A percentile compares a stretch with the other conserved stretches of the same genome.
Conservation (phyloP, 2,888 invertebrate species). For the Eucera pruinosa region DNA sequence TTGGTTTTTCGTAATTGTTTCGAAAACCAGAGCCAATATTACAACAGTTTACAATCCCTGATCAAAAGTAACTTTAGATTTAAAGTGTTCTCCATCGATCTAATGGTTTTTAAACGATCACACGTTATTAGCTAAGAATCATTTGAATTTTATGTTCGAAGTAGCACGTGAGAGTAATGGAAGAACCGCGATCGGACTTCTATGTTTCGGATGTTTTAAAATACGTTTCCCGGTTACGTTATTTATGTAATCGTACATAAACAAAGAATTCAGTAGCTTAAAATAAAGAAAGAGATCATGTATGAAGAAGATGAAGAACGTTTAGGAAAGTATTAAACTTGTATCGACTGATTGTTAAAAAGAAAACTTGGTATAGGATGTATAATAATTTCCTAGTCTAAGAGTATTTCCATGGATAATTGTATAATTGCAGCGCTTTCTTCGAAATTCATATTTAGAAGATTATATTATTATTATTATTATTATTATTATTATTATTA, state of each 20-base stretch:
- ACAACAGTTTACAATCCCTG: too few species aligned
- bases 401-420: slow-evolving; percentile 51
- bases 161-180: too few species aligned
- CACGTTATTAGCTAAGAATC: slow-evolving; percentile 8
- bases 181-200: slow-evolving; percentile 2
- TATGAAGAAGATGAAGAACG: not conserved
- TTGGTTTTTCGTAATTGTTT: too few species aligned
- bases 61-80: slow-evolving; percentile 8
- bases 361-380: slow-evolving; percentile 44
- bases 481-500: too few species aligned
- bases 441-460: slow-evolving; percentile 36
- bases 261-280: slow-evolving; percentile 20
- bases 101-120: slow-evolving; percentile 25
- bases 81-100: slow-evolving; percentile 2
- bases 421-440: slow-evolving; percentile 37
- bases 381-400: slow-evolving; percentile 62
- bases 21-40: too few species aligned
- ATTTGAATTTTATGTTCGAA: not conserved
- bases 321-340: slow-evolving; percentile 64
- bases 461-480: too few species aligned
- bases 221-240: slow-evolving; percentile 12
- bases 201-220: slow-evolving; percentile 12
- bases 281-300: slow-evolving; percentile 16
- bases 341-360: slow-evolving; percentile 63
- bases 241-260: slow-evolving; percentile 52